phyloP scores from a whole-genome alignment of 2,888 invertebrate genomes.

The Hanleya hanleyi region DNA sequence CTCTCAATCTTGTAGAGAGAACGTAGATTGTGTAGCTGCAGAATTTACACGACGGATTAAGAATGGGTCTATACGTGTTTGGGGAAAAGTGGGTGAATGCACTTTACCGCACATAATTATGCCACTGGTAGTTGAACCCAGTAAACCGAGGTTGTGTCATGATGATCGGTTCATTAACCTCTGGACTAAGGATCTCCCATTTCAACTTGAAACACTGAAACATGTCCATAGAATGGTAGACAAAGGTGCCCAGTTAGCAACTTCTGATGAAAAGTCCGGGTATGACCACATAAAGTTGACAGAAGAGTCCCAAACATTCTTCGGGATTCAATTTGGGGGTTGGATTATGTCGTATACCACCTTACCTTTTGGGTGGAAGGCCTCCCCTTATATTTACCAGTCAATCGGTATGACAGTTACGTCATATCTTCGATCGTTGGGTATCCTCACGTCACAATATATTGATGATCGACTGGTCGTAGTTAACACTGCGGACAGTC shows the following conservation, averaged over 20 bases:
- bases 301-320: conserved; percentile 9
- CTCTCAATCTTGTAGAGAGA: conserved; percentile 1
- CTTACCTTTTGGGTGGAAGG: conserved; percentile 21
- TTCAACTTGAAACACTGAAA: conserved; percentile 11
- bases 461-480: conserved; percentile 30
- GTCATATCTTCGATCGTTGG: conserved; percentile 6
- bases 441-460: conserved; percentile 13
- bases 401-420: conserved; percentile 17
- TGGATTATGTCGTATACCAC: conserved; percentile 17
- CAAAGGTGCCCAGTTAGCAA: conserved; percentile 8
- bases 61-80: conserved; percentile 19
- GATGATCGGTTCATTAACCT: conserved; percentile 19
- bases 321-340: conserved; percentile 27
- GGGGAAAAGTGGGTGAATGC: conserved; percentile 16
- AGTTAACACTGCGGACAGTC: neutral
- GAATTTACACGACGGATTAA: conserved; percentile 11
- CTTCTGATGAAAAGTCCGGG: conserved; percentile 16
- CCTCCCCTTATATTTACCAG: conserved; percentile 23
- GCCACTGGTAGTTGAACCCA: conserved; percentile 13
- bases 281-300: conserved; percentile 26
- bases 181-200: conserved; percentile 11
- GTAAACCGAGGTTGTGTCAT: conserved; percentile 27
- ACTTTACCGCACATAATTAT: neutral
- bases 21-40: conserved; percentile 1
- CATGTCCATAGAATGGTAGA: conserved; percentile 21